These are phyloP conservation scores for Rousettus leschenaultii DNA, from an alignment of 2,113 vertebrate genomes.

Conservation along the genomic window DNA sequence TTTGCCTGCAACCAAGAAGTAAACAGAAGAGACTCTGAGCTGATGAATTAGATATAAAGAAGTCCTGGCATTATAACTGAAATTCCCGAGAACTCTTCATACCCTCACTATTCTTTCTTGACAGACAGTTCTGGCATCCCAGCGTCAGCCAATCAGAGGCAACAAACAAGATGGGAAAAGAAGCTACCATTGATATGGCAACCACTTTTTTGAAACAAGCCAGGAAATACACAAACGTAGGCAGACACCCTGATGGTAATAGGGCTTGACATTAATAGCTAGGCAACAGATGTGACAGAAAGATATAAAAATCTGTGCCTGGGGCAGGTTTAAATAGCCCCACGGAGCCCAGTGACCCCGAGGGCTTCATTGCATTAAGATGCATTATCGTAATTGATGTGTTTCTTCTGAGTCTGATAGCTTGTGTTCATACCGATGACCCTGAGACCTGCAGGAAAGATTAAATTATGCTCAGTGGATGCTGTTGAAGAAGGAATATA, in stretches of 20 bases:
- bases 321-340: slow-evolving; percentile 52
- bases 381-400: slow-evolving; percentile 69
- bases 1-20: background rate
- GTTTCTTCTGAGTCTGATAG: slow-evolving; percentile 51
- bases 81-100: background rate
- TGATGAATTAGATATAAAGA: background rate
- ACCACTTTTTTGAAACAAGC: background rate
- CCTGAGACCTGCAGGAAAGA: slow-evolving; percentile 41
- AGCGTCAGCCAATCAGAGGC: background rate
- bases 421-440: slow-evolving; percentile 42
- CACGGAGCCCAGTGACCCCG: slow-evolving; percentile 52
- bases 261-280: slow-evolving; percentile 56
- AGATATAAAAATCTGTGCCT: slow-evolving; percentile 45
- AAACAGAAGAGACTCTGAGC: background rate
- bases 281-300: slow-evolving; percentile 61
- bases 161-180: background rate
- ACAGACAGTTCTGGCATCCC: background rate
- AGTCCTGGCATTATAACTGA: background rate
- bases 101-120: background rate
- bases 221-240: slow-evolving; percentile 41
- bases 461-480: slow-evolving; percentile 48
- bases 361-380: slow-evolving; percentile 63
- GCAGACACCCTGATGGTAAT: slow-evolving; percentile 33
- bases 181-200: background rate
- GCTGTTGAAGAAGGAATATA: slow-evolving; percentile 26